Percentiles rank a stretch among this genome's conserved stretches.
phyloP scores from a whole-genome alignment of 2,888 invertebrate species.

The Fragum fragum region DNA sequence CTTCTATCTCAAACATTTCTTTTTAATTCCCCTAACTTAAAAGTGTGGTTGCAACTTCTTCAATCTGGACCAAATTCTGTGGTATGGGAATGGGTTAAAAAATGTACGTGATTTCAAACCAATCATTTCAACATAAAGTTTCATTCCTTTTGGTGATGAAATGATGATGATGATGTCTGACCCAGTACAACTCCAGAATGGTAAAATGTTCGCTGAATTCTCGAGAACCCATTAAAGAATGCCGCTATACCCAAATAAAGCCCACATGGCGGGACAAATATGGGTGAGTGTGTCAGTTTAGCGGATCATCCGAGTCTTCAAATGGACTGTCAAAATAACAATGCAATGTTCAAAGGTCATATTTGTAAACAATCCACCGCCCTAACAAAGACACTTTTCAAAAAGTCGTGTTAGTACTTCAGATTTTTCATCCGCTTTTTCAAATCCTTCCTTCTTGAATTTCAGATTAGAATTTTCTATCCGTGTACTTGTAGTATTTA shows the following conservation, averaged over 20 bases:
- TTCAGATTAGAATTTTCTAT: neutral
- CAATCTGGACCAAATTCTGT: no score
- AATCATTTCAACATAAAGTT: no score
- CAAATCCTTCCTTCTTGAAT: neutral
- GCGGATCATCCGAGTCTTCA: neutral
- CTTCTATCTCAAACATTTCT: no score
- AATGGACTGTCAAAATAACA: conserved; percentile 21
- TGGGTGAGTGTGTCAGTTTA: conserved; percentile 31
- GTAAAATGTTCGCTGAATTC: no score
- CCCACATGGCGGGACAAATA: conserved; percentile 29
- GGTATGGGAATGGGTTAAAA: no score
- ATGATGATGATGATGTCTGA: no score
- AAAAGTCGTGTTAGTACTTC: conserved; percentile 12
- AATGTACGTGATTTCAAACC: no score
- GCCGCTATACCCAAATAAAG: conserved; percentile 5
- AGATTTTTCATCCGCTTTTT: conserved; percentile 18
- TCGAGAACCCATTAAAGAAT: neutral
- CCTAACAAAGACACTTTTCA: conserved; percentile 23
- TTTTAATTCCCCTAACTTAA: no score
- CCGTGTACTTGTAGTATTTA: no score
- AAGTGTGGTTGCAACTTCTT: no score
- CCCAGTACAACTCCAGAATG: no score
- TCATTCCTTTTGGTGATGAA: no score
- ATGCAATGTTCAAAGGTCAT: conserved; percentile 27
- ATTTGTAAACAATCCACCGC: conserved; percentile 23